Percentiles rank a stretch among this genome's conserved stretches.
These are phyloP conservation scores for Podiceps cristatus DNA, from an alignment of 2,113 vertebrate species.

Conservation along the genomic window DNA sequence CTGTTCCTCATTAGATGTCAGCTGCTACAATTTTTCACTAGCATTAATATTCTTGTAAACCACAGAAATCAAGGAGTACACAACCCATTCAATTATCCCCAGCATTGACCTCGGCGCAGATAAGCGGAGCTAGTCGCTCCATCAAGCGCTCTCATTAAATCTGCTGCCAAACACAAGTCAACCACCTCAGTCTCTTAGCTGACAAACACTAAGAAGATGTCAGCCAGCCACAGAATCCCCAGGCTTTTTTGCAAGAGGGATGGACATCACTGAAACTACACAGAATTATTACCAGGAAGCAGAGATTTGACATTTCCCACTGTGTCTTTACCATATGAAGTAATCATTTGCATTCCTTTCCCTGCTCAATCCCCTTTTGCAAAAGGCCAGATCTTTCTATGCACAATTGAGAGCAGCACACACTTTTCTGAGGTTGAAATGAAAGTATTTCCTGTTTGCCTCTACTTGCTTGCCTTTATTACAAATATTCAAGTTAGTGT, in stretches of 20 bases:
- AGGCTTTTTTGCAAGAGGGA: not conserved
- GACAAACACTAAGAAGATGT: not conserved
- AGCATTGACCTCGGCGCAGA: not conserved
- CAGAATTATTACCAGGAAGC: not conserved
- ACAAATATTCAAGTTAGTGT: not conserved
- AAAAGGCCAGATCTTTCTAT: not conserved
- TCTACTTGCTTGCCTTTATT: not conserved
- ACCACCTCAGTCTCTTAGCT: not conserved
- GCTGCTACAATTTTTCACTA: not conserved
- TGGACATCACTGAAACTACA: not conserved
- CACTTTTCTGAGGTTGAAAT: not conserved
- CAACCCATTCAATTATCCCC: slow-evolving; percentile 1
- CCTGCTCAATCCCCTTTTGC: not conserved
- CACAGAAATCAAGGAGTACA: not conserved
- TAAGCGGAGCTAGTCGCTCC: not conserved
- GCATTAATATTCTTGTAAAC: not conserved
- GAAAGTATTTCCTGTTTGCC: not conserved
- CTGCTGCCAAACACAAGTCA: slow-evolving; percentile 9
- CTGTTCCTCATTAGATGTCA: not conserved
- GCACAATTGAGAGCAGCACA: not conserved
- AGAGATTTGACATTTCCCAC: not conserved
- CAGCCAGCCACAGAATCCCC: not conserved
- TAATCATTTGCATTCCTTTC: not conserved
- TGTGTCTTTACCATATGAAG: not conserved
- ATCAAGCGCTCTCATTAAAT: not conserved